Base-by-base conservation (phyloP, 2,113 vertebrate genomes). In the Hippocampus abdominalis region DNA sequence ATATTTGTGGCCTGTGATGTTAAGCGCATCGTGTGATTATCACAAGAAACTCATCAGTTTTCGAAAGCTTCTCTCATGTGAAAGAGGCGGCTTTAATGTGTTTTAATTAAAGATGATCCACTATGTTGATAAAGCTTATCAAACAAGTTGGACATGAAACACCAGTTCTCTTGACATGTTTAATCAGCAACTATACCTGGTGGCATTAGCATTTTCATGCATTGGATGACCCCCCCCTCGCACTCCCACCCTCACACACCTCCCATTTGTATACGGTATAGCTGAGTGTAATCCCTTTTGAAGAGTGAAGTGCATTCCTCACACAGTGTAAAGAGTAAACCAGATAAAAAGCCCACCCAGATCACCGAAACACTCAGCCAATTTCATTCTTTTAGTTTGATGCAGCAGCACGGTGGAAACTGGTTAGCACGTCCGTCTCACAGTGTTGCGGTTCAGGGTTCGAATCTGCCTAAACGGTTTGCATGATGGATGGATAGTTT, bases 31-130 rank as follows among this genome's bases (percentile, higher is more conserved):
- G 62, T 16, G 39, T 64, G 29, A 12, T 46, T 18, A 8, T 68
- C 64, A 65, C 68, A 77, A 61, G 61, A 51, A 61, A 57, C 60
- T 32, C 66, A 51, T 81, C 42, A 18, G 49, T 77, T 87, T 75
- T 75, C 46, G 46, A 44, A 73, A 75, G 60, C 70, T 44, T 23
- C 20, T 75, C 82, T 82, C 32, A 72, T 79, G 79, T 71, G 64
- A 71, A 67, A 76, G 78, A 57, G 79, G 44, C 65, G 42, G 69
- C 71, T 75, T 82, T 82, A 27, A 74, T 82, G 77, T 74, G 70
- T 71, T 69, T 64, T 71, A 85, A 75, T 80, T 80, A 82, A 84
- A 77, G 49, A 70, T 75, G 85, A 89, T 82, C 57, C 73, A 86
- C 75, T 66, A 27, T 60, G 65, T 76, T 79, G 74, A 75, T 89